Evolutionary conservation across 2,797 vertebrate species (phyloP), one percentile per base, ranked within the genome.

Genomic region (Labeo calbasu): DNA sequence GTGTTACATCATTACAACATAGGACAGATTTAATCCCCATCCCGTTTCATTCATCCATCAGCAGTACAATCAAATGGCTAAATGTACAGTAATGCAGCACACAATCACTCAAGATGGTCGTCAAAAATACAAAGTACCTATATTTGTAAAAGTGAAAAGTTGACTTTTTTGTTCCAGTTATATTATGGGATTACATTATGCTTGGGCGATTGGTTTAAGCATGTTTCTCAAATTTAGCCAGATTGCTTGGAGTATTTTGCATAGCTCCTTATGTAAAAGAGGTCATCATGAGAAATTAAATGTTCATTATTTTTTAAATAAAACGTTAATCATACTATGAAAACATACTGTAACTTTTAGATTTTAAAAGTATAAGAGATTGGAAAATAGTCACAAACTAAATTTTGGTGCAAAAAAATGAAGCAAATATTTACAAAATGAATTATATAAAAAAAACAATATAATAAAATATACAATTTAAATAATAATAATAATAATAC

Each of bases 181-280:
- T 68, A 36, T 79, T 68, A 17, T 23, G 19, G 28, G 63, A 21
- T 51, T 79, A 50, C 59, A 50, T 9, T 65, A 46, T 50, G 23
- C 23, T 78, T 46, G 76, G 76, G n/a, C 10, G 57, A 77, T 25
- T 48, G 11, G 28, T 76, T 57, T 13, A 76, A 40, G 50, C 28
- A 19, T 40, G 50, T 50, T 28, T 55, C 8, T 53, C 4, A n/a
- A 66, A 65, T 79, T 36, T 71, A 72, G 79, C 23, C 53, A 46
- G 79, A 28, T 25, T 61, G 68, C 14, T 70, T 81, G 3, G 51
- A 80, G 32, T 57, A 55, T 43, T 59, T 59, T 81, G n/a, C 66
- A 9, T 65, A 78, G 57, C 55, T 75, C 28, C 59, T 70, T 23
- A 12, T 81, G n/a, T 43, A 23, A 81, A 40, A 80, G 10, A 9